Evolutionary conservation across 37 sponge, comb jelly and placozoan genomes (phyloP), one percentile per base, ranked within the genome.

Genomic region (Theonella swinhoei): DNA sequence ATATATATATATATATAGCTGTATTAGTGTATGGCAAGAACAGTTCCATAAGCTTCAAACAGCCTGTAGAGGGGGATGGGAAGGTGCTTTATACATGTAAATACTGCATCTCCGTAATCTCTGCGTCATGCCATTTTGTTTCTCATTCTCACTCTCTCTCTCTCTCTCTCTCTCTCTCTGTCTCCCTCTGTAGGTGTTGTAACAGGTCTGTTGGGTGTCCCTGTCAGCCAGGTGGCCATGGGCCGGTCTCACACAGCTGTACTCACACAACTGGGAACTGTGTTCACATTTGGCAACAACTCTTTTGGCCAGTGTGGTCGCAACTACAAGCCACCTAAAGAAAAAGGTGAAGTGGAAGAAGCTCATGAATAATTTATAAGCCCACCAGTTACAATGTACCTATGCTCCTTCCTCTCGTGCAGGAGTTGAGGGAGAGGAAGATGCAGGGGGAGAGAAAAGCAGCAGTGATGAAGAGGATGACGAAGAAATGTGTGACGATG

Each of bases 261-360:
- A 42, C 83, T 98, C 0, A 89, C 94, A 8, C 81, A 92, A 33
- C 68, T 64, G 17, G 96, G 96, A 19, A 77, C 70, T 23, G 70
- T 98, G 40, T 92, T 79, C 75, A 94, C 96, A 39, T 94, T 95
- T 54, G 99, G 99, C 1, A 83, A 62, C 68, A 98, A 98, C 93
- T 79, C 39, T n/a, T 86, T 90, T 54, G 99, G 96, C 0, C 96
- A 98, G 77, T 98, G 99, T 87, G 99, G 99, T 2, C 60, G 96
- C 0, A 86, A 96, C 91, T 92, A 87, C 74, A 77, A 81, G 0
- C 88, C 88, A 36, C 65, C 77, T 26, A 64, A 67, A 22, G 85
- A 92, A 41, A 81, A 76, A 19, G 66, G 42, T 42, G 84, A 38
- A 7, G 11, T 47, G 11, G 54, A 47, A 47, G n/a, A n/a, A n/a